Evolutionary conservation across 2,888 invertebrate genomes (phyloP).

Genomic region (Orgyia antiqua): DNA sequence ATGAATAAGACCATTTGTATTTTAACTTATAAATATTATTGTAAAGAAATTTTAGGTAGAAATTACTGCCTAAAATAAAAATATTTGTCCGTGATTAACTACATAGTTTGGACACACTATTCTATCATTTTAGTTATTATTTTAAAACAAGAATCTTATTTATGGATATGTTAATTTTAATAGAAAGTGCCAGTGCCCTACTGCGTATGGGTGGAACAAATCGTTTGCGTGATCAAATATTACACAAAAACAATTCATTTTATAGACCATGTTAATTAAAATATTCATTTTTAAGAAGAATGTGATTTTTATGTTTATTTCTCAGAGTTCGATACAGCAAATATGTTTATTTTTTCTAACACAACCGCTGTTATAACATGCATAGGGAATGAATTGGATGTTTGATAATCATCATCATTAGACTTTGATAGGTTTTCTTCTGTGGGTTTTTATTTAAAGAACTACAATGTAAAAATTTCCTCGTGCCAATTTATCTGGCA

Average conservation of each 20-base stretch:
- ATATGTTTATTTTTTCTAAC: constrained; percentile 9
- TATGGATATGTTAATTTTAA: constrained; percentile 70
- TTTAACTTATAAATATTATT: too few relatives aligned
- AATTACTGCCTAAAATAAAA: too few relatives aligned
- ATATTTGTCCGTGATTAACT: too few relatives aligned
- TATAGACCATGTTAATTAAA: constrained; percentile 32
- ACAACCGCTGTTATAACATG: too few relatives aligned
- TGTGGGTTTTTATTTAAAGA: too few relatives aligned
- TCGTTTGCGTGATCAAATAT: constrained; percentile 46
- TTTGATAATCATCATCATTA: too few relatives aligned
- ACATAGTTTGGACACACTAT: constrained; percentile 22
- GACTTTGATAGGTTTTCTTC: too few relatives aligned
- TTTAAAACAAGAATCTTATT: constrained; percentile 43
- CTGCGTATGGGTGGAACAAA: constrained; percentile 71
- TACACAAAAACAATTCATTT: constrained; percentile 54
- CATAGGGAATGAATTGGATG: too few relatives aligned
- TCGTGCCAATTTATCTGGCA: too few relatives aligned
- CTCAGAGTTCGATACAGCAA: constrained; percentile 8
- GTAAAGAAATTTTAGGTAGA: too few relatives aligned
- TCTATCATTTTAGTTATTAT: constrained; percentile 26
- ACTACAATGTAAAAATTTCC: too few relatives aligned
- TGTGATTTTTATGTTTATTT: constrained; percentile 20
- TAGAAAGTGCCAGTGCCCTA: constrained; percentile 68
- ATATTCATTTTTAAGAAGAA: constrained; percentile 24
- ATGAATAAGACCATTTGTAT: too few relatives aligned